phyloP scores from a whole-genome alignment of 2,797 vertebrate species.

The Vultur gryphus region DNA sequence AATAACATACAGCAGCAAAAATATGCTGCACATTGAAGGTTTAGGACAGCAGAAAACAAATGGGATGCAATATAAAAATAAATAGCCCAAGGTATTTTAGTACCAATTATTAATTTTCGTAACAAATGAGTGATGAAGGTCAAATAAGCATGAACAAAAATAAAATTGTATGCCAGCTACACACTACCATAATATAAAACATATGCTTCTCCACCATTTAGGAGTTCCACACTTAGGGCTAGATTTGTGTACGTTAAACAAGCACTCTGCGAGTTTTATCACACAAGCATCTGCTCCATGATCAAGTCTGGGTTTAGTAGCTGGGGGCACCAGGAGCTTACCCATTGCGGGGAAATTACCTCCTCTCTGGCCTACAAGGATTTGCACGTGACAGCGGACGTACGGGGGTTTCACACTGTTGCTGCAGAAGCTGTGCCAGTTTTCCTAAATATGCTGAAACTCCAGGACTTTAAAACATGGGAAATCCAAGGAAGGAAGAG shows the following conservation, averaged over 20 bases:
- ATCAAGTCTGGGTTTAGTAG: background rate
- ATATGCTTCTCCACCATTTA: background rate
- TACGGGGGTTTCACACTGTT: rapidly evolving
- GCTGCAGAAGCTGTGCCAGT: background rate
- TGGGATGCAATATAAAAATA: background rate
- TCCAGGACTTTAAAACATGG: background rate
- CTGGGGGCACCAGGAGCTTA: background rate
- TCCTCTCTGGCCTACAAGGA: background rate
- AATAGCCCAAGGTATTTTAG: background rate
- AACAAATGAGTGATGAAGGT: background rate
- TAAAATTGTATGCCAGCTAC: background rate
- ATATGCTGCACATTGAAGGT: background rate
- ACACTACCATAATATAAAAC: background rate
- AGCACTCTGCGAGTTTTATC: background rate
- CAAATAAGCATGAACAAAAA: background rate
- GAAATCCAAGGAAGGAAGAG: background rate
- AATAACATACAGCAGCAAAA: background rate
- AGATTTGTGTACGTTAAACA: background rate
- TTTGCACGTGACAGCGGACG: rapidly evolving
- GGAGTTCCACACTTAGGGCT: background rate
- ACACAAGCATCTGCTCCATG: background rate
- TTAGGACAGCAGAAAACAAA: background rate
- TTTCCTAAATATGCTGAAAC: background rate
- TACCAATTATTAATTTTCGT: background rate
- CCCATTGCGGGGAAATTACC: rapidly evolving